These are phyloP conservation scores for Argynnis bischoffii DNA, from an alignment of 2,888 invertebrate species.

Conservation along the genomic window DNA sequence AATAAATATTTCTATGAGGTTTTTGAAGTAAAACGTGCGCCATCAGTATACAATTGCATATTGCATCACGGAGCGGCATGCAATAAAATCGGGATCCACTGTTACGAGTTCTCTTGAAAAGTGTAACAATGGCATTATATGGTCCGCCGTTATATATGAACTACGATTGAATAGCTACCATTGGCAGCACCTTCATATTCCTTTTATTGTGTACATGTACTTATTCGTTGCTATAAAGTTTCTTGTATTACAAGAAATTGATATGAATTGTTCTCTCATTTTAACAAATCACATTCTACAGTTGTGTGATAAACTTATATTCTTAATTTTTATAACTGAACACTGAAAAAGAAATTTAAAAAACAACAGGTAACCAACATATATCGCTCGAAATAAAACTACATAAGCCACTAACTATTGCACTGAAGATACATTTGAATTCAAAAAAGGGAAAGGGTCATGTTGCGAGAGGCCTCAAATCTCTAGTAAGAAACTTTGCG, in stretches of 20 bases:
- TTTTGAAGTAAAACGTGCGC: slow-evolving; percentile 33
- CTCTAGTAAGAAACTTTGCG: slow-evolving; percentile 51
- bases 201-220: slow-evolving; percentile 24
- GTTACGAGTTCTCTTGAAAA: slow-evolving; percentile 69
- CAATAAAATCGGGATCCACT: slow-evolving; percentile 77
- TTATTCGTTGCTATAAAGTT: not conserved
- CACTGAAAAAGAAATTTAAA: not conserved
- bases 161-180: slow-evolving; percentile 45
- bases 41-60: slow-evolving; percentile 55
- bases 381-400: slow-evolving; percentile 12
- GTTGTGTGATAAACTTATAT: not conserved
- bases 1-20: slow-evolving; percentile 34
- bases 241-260: not conserved
- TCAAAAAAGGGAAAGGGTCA: slow-evolving; percentile 44
- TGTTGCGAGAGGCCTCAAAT: slow-evolving; percentile 51
- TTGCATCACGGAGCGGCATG: slow-evolving; percentile 58
- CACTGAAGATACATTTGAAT: slow-evolving; percentile 34
- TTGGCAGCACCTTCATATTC: slow-evolving; percentile 34
- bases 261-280: not conserved
- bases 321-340: not conserved
- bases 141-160: slow-evolving; percentile 54
- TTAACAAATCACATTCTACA: not conserved
- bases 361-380: not conserved
- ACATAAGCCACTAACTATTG: slow-evolving; percentile 16
- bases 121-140: slow-evolving; percentile 69